phyloP scores from a whole-genome alignment of 2,113 vertebrate species.

The Murina feae region DNA sequence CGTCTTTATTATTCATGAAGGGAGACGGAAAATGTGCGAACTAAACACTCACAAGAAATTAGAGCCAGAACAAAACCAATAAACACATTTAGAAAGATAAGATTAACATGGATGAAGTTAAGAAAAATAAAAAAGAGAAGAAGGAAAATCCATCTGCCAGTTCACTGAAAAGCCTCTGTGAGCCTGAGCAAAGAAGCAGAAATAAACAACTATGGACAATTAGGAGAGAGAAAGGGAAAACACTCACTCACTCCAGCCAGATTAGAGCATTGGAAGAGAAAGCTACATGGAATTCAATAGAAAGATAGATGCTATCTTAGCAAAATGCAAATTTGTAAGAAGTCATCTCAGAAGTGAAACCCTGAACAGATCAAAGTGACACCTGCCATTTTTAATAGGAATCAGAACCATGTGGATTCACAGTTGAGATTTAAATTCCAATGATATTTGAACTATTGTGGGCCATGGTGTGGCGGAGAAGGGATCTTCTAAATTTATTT shows the following conservation, averaged over 20 bases:
- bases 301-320: not conserved
- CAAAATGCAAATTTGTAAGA: not conserved
- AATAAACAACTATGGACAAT: not conserved
- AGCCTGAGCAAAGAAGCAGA: not conserved
- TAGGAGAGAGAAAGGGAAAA: not conserved
- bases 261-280: not conserved
- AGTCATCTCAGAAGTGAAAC: not conserved
- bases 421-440: not conserved
- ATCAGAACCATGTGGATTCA: not conserved
- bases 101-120: not conserved
- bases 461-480: not conserved
- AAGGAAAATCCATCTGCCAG: not conserved
- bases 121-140: not conserved
- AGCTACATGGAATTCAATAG: not conserved
- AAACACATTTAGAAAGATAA: not conserved
- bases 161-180: not conserved
- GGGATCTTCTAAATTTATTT: not conserved
- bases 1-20: conserved; percentile 29
- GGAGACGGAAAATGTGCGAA: not conserved
- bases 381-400: not conserved
- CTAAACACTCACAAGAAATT: not conserved
- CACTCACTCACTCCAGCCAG: not conserved
- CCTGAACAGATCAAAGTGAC: not conserved
- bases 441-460: not conserved
- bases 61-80: conserved; percentile 20